Percentiles rank a stretch among this genome's conserved stretches.
phyloP scores from a whole-genome alignment of 2,113 vertebrate genomes.

The Heterotilapia buettikoferi region DNA sequence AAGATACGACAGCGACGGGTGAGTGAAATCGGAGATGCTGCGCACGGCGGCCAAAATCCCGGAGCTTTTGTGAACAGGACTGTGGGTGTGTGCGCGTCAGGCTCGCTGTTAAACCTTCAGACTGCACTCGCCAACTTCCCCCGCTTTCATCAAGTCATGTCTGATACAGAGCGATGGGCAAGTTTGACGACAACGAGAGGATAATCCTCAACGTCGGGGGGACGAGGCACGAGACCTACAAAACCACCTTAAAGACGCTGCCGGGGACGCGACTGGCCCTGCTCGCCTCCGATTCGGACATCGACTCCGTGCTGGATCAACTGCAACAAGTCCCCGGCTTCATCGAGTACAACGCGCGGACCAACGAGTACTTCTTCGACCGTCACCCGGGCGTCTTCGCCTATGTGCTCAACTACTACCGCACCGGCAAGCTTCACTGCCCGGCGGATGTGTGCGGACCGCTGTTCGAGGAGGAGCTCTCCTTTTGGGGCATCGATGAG shows the following conservation, averaged over 20 bases:
- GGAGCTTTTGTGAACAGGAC: slow-evolving; percentile 12
- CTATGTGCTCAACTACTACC: slow-evolving; percentile 94
- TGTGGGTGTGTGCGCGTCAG: slow-evolving; percentile 36
- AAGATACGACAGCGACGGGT: slow-evolving; percentile 1
- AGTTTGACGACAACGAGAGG: slow-evolving; percentile 96
- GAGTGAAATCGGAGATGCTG: slow-evolving; percentile 20
- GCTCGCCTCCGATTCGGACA: slow-evolving; percentile 83
- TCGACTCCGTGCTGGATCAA: slow-evolving; percentile 77
- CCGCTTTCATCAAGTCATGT: slow-evolving; percentile 83
- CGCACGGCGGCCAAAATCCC: slow-evolving; percentile 1
- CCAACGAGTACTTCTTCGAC: slow-evolving; percentile 92
- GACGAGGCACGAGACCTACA: slow-evolving; percentile 94
- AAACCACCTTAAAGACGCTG: slow-evolving; percentile 90
- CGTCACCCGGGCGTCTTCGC: slow-evolving; percentile 92
- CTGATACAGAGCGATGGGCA: slow-evolving; percentile 90
- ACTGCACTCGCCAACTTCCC: slow-evolving; percentile 47
- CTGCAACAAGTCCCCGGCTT: slow-evolving; percentile 74
- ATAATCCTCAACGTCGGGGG: slow-evolving; percentile 99
- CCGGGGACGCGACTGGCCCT: slow-evolving; percentile 93
- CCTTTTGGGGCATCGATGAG: slow-evolving; percentile 96
- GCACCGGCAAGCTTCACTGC: slow-evolving; percentile 93
- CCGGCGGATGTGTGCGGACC: slow-evolving; percentile 94
- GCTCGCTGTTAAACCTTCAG: slow-evolving; percentile 37
- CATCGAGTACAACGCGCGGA: slow-evolving; percentile 73
- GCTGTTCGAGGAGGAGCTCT: slow-evolving; percentile 92